Percentiles rank a stretch among this genome's conserved stretches.
These are phyloP conservation scores for Gobio gobio DNA, from an alignment of 2,113 vertebrate genomes.

Conservation along the genomic window DNA sequence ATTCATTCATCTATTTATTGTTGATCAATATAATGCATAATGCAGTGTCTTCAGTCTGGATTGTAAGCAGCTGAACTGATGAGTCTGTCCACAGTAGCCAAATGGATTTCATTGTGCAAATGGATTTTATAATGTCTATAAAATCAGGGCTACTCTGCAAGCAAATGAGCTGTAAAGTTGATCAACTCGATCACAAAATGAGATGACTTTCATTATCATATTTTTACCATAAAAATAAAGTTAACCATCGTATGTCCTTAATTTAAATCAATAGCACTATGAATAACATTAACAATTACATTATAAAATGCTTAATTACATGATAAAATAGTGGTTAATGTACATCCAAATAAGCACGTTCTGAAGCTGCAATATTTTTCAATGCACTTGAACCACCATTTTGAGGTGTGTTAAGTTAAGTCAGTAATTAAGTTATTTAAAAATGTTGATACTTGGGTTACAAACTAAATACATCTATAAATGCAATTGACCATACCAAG, in stretches of 20 bases:
- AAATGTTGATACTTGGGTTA: background rate
- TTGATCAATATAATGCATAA: slow-evolving; percentile 18
- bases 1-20: slow-evolving; percentile 28
- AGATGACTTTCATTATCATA: background rate
- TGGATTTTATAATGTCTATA: slow-evolving; percentile 13
- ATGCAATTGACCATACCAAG: background rate
- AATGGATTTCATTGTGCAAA: slow-evolving; percentile 9
- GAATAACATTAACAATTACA: background rate
- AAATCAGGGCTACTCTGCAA: slow-evolving; percentile 6
- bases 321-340: background rate
- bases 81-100: background rate
- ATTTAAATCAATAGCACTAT: background rate
- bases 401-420: background rate
- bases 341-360: background rate
- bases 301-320: background rate
- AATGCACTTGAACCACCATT: background rate
- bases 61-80: background rate
- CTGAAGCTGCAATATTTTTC: background rate
- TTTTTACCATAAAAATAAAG: background rate
- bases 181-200: background rate
- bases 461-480: background rate
- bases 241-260: background rate
- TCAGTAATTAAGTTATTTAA: background rate
- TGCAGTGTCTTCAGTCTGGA: background rate
- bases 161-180: slow-evolving; percentile 1